Percentiles rank a stretch among this genome's conserved stretches.
These are phyloP conservation scores for Thunnus thynnus DNA, from an alignment of 2,113 vertebrate genomes.

Conservation along the genomic window DNA sequence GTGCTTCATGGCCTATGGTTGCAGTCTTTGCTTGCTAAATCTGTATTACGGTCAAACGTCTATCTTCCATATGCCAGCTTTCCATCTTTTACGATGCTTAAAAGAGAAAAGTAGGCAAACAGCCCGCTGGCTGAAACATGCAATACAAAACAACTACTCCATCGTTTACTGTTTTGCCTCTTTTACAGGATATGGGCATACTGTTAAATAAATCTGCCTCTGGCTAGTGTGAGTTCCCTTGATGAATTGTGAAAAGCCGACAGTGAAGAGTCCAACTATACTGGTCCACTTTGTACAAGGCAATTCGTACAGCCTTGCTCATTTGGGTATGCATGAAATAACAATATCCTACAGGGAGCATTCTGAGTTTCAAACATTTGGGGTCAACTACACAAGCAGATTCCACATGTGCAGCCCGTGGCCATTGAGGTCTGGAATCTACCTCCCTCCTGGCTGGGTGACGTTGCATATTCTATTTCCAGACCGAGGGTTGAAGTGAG, in stretches of 20 bases:
- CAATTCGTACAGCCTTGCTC: conserved; percentile 66
- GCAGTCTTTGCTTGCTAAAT: not conserved
- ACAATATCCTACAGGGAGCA: conserved; percentile 76
- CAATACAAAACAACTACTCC: conserved; percentile 49
- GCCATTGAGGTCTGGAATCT: conserved; percentile 80
- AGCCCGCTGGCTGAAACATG: conserved; percentile 55
- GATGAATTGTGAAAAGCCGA: conserved; percentile 69
- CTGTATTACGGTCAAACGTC: conserved; percentile 21
- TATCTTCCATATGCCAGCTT: conserved; percentile 19
- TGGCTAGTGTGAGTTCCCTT: conserved; percentile 65
- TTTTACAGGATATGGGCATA: conserved; percentile 69
- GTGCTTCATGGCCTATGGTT: conserved; percentile 3
- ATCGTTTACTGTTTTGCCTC: conserved; percentile 61
- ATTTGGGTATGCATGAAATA: conserved; percentile 81
- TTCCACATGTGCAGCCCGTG: conserved; percentile 81
- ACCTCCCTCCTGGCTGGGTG: conserved; percentile 78
- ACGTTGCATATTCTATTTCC: conserved; percentile 85
- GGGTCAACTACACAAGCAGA: conserved; percentile 76
- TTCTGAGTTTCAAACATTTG: conserved; percentile 78
- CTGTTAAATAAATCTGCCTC: conserved; percentile 70
- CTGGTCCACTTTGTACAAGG: conserved; percentile 65
- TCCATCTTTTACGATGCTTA: conserved; percentile 36
- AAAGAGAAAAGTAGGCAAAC: conserved; percentile 47
- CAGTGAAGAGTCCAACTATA: conserved; percentile 55
- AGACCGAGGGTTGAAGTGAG: conserved; percentile 83